These are phyloP conservation scores for Formicarius rufipectus DNA, from an alignment of 2,113 vertebrate genomes.

Conservation along the genomic window DNA sequence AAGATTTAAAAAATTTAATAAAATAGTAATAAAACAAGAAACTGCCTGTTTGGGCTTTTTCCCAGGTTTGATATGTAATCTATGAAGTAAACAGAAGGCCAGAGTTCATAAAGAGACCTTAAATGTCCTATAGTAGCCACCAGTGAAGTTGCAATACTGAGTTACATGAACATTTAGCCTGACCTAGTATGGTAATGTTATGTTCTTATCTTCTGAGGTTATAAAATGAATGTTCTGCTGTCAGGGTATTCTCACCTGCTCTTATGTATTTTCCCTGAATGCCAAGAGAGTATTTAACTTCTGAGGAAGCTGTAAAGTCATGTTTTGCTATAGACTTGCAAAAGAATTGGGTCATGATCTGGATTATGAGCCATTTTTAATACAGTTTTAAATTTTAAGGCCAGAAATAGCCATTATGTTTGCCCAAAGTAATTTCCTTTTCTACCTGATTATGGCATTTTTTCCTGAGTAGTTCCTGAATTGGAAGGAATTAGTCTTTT, in stretches of 20 bases:
- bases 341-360: background rate
- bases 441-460: background rate
- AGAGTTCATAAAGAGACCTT: slow-evolving; percentile 16
- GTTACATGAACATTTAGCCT: background rate
- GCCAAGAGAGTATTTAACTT: background rate
- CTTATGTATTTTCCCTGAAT: background rate
- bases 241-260: background rate
- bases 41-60: background rate
- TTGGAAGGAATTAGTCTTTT: background rate
- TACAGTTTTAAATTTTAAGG: background rate
- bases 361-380: background rate
- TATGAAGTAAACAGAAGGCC: slow-evolving; percentile 19
- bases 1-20: no score
- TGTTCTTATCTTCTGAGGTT: background rate
- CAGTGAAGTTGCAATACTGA: background rate
- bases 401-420: background rate
- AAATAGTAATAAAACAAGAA: background rate
- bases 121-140: background rate
- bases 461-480: background rate
- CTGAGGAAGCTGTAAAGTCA: background rate
- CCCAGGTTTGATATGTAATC: background rate
- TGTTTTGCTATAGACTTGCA: background rate
- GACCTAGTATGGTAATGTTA: background rate
- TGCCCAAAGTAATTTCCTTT: background rate
- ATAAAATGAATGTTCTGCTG: background rate